Conservation (phyloP, 1,140 invertebrate genomes). For the Augochlora pura region DNA sequence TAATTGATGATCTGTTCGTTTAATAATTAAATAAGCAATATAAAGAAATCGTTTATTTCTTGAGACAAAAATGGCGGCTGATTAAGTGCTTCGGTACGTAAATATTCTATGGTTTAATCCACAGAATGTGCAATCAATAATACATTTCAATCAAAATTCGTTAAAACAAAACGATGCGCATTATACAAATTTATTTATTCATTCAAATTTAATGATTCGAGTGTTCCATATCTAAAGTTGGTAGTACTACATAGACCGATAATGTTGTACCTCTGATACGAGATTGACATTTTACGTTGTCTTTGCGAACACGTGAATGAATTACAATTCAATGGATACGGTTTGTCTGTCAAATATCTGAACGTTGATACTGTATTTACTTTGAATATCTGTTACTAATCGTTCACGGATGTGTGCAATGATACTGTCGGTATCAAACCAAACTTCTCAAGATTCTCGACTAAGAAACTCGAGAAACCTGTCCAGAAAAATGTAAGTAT, state of each 20-base stretch:
- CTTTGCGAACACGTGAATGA: constrained; percentile 49
- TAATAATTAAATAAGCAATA: not conserved
- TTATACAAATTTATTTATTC: not conserved
- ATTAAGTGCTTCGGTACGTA: not conserved
- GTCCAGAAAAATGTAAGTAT: constrained; percentile 47
- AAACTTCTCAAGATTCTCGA: constrained; percentile 19
- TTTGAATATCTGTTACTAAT: constrained; percentile 10
- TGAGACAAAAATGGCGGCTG: not conserved
- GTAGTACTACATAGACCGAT: not conserved
- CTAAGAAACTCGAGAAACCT: constrained; percentile 6
- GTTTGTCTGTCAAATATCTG: constrained; percentile 51
- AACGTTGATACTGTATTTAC: constrained; percentile 41
- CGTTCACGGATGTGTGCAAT: constrained; percentile 42
- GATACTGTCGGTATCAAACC: constrained; percentile 4
- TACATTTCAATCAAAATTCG: not conserved
- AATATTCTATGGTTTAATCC: not conserved
- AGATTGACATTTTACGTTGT: constrained; percentile 10
- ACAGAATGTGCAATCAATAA: not conserved
- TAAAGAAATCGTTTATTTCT: not conserved
- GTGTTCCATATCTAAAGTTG: not conserved
- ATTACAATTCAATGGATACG: constrained; percentile 55
- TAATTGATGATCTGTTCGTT: no score
- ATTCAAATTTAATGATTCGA: no score
- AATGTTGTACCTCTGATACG: not conserved
- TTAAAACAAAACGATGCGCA: not conserved